These are phyloP conservation scores for Falcaria lacertinaria DNA, from an alignment of 2,888 invertebrate genomes.

Conservation along the genomic window DNA sequence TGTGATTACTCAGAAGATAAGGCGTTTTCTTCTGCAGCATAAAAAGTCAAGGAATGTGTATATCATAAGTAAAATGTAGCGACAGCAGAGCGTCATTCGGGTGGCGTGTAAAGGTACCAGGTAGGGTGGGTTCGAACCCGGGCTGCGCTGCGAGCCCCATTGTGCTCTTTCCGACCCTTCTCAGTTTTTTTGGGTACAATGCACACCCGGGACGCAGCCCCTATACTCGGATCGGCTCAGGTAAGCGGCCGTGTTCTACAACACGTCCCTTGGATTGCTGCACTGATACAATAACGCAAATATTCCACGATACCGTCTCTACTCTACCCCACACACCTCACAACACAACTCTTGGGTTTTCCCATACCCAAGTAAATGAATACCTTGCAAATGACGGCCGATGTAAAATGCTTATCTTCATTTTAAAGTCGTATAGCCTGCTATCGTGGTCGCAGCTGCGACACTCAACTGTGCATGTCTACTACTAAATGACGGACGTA, in stretches of 20 bases:
- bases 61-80: neutral
- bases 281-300: slow-evolving; percentile 16
- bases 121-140: slow-evolving; percentile 36
- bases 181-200: slow-evolving; percentile 69
- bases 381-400: neutral
- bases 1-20: too few species aligned
- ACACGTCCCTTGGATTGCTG: slow-evolving; percentile 49
- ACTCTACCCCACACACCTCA: neutral
- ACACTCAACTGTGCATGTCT: slow-evolving; percentile 6
- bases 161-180: slow-evolving; percentile 65
- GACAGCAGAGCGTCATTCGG: slow-evolving; percentile 26
- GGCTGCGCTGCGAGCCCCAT: slow-evolving; percentile 40
- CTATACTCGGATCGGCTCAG: slow-evolving; percentile 48
- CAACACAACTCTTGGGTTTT: neutral
- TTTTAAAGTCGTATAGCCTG: slow-evolving; percentile 43
- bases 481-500: slow-evolving; percentile 39
- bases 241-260: slow-evolving; percentile 55
- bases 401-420: slow-evolving; percentile 20
- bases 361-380: neutral
- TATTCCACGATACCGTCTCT: neutral
- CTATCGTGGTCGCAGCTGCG: slow-evolving; percentile 50
- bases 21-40: too few species aligned
- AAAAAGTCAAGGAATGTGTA: neutral
- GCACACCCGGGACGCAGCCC: slow-evolving; percentile 58
- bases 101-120: slow-evolving; percentile 32